Percentiles rank a stretch among this genome's conserved stretches.
phyloP scores from a whole-genome alignment of 2,113 vertebrate genomes.

The Pygoscelis adeliae region DNA sequence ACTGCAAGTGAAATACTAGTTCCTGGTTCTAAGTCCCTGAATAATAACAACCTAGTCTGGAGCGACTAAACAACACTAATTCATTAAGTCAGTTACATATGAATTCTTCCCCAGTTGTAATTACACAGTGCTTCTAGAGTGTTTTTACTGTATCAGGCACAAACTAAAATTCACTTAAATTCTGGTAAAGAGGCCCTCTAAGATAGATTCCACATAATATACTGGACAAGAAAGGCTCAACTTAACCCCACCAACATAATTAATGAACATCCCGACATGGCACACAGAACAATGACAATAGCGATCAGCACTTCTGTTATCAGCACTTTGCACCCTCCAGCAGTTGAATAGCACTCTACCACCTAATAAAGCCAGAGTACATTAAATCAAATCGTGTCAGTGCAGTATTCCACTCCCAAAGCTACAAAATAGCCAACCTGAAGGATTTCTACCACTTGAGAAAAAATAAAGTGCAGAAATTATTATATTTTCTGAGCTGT shows the following conservation, averaged over 20 bases:
- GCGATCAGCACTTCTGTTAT: constrained; percentile 78
- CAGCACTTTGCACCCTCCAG: constrained; percentile 76
- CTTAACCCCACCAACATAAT: constrained; percentile 68
- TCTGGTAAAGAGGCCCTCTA: background rate
- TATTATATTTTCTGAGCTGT: background rate
- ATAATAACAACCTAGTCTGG: background rate
- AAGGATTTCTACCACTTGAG: background rate
- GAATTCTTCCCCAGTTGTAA: background rate
- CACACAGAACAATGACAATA: constrained; percentile 44
- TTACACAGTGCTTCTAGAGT: background rate
- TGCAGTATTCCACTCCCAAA: background rate
- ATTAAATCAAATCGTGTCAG: constrained; percentile 74
- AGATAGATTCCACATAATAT: constrained; percentile 12
- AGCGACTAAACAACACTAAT: background rate
- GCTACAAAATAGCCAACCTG: background rate
- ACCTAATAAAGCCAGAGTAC: constrained; percentile 70
- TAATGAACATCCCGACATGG: constrained; percentile 71
- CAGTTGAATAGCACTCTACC: constrained; percentile 51
- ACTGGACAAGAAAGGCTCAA: constrained; percentile 31
- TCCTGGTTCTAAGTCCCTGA: background rate
- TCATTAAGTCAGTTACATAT: background rate
- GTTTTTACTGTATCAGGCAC: background rate
- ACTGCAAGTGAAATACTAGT: background rate
- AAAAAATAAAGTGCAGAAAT: background rate
- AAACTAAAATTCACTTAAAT: constrained; percentile 16